Percentiles rank a stretch among this genome's conserved stretches.
Evolutionary conservation across 1,140 invertebrate genomes (phyloP).

Genomic region (Leguminivora glycinivorella): DNA sequence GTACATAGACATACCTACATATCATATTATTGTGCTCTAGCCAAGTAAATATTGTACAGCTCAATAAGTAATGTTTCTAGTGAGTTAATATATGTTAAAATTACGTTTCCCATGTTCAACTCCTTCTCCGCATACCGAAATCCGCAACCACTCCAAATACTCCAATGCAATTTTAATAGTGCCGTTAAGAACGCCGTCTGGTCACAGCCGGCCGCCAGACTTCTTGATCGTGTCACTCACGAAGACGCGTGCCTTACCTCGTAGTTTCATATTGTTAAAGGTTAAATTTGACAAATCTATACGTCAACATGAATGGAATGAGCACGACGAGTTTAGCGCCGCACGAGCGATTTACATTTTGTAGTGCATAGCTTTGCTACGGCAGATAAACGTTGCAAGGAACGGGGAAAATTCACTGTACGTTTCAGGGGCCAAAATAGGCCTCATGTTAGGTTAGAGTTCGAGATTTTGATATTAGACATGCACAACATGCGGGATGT

Average conservation of each 20-base stretch:
- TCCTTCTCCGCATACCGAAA: slow-evolving; percentile 22
- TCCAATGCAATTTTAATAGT: slow-evolving; percentile 46
- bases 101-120: background rate
- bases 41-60: too few relatives aligned
- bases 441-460: background rate
- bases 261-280: too few relatives aligned
- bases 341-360: slow-evolving; percentile 12
- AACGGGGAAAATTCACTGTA: background rate
- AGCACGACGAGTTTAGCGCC: background rate
- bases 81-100: too few relatives aligned
- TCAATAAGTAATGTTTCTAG: too few relatives aligned
- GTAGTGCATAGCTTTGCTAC: background rate
- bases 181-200: slow-evolving; percentile 39
- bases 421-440: background rate
- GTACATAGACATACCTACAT: too few relatives aligned
- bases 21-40: too few relatives aligned
- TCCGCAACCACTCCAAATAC: slow-evolving; percentile 39
- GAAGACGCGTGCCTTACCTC: too few relatives aligned
- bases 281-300: too few relatives aligned
- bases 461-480: background rate
- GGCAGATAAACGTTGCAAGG: background rate
- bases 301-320: too few relatives aligned
- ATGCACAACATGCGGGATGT: too few relatives aligned
- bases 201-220: slow-evolving; percentile 31
- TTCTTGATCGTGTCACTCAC: too few relatives aligned